Base-by-base conservation (phyloP, 1,140 invertebrate species). In the Caligus rogercresseyi region DNA sequence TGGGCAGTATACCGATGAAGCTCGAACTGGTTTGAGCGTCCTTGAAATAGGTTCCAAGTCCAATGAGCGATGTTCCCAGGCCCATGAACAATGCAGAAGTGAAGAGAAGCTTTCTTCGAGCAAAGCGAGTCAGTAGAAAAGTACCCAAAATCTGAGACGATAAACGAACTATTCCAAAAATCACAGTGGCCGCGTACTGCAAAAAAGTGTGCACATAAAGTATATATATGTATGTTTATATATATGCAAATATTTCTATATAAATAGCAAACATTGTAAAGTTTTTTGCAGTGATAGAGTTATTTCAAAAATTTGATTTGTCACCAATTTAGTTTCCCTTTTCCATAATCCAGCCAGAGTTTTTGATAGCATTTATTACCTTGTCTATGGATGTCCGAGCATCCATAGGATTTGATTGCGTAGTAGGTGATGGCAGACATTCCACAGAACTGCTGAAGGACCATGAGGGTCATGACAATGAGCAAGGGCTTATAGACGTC, bases 71-170 rank as follows among this genome's bases (percentile, higher is more conserved):
- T 13, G 24, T 21, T 56, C 54, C 54, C 20, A 56, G 19, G n/a
- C 18, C 20, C 11, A 56, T 25, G 24, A 2, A 56, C 3, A 25
- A n/a, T 13, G 19, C 20, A 1, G 54, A 56, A 16, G 24, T 56
- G 19, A 25, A 21, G 19, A 60, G 43, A n/a, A 60, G 26, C 16
- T 20, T 20, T 2, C 24, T 7, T 21, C 57, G 14, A 31, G 21
- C 18, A 31, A 60, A 60, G 25, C 57, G 57, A 26, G 25, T n/a
- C 16, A 60, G 57, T n/a, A 60, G 25, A n/a, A 26, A 60, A 3
- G 24, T 16, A n/a, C 57, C 57, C 24, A 25, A 14, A 11, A 60
- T 15, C 26, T 60, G 57, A 25, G 24, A 14, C 16, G 26, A 18
- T 1, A 60, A 16, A 18, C 57, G 14, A 3, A 25, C 26, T 18